Percentiles rank a stretch among this genome's conserved stretches.
Conservation (phyloP, 2,888 invertebrate genomes). For the Zaprionus lineosus region DNA sequence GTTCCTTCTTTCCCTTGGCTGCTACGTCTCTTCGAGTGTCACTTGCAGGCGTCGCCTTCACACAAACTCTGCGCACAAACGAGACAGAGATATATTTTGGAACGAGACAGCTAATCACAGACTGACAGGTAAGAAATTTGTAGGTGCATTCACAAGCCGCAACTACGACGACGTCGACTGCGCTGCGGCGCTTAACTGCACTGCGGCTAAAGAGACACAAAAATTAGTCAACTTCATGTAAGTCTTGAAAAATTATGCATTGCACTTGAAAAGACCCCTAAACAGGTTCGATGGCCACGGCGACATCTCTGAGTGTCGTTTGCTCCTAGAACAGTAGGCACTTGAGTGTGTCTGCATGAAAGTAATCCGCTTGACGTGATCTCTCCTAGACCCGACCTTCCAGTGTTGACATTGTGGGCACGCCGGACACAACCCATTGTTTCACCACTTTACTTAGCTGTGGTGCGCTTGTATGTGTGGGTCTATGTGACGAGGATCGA, state of each 20-base stretch:
- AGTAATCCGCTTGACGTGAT: conserved; percentile 62
- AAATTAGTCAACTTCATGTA: conserved; percentile 80
- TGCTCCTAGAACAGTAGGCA: conserved; percentile 51
- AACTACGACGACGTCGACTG: conserved; percentile 22
- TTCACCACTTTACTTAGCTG: conserved; percentile 65
- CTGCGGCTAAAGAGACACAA: conserved; percentile 25
- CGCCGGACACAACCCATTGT: conserved; percentile 47
- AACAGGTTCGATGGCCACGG: conserved; percentile 60
- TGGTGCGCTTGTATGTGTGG: conserved; percentile 27
- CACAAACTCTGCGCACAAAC: conserved; percentile 38
- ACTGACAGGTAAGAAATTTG: conserved; percentile 73
- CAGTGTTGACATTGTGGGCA: conserved; percentile 43
- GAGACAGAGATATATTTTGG: conserved; percentile 7
- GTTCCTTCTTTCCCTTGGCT: conserved; percentile 4
- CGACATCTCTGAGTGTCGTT: conserved; percentile 30
- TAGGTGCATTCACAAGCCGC: conserved; percentile 63
- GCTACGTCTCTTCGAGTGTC: conserved; percentile 44
- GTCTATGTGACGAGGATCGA: conserved; percentile 31
- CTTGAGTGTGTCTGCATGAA: conserved; percentile 54
- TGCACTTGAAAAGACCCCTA: conserved; percentile 49
- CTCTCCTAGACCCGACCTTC: conserved; percentile 23
- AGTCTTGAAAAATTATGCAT: conserved; percentile 50
- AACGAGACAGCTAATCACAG: conserved; percentile 29
- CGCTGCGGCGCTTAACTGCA: conserved; percentile 36
- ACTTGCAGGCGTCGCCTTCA: conserved; percentile 68